A percentile compares a stretch with the other conserved stretches of the same genome.
phyloP scores from a whole-genome alignment of 2,797 vertebrate genomes.

The Cuculus canorus region DNA sequence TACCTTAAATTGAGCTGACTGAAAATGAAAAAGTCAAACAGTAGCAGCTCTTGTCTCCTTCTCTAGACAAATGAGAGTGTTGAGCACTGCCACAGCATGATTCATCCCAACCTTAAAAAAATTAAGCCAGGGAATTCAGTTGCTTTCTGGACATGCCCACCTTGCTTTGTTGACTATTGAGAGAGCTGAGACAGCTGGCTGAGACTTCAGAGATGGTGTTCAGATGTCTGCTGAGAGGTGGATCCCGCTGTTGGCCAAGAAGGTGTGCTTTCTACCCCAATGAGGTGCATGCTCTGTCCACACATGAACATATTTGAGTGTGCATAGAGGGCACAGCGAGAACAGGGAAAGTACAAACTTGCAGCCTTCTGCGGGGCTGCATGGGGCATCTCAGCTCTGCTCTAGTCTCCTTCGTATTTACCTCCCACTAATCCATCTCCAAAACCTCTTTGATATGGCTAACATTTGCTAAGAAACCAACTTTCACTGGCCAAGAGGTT shows the following conservation, averaged over 20 bases:
- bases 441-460: not conserved
- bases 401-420: not conserved
- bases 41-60: not conserved
- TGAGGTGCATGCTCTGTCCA: not conserved
- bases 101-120: not conserved
- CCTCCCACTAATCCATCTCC: not conserved
- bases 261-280: not conserved
- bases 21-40: constrained; percentile 6
- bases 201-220: not conserved
- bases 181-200: not conserved
- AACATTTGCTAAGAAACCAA: not conserved
- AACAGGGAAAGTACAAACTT: not conserved
- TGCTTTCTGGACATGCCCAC: not conserved
- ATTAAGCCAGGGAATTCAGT: not conserved
- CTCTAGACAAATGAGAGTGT: not conserved
- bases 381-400: not conserved
- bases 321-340: not conserved
- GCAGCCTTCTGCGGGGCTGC: not conserved
- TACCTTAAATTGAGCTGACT: not conserved
- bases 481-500: not conserved
- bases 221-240: not conserved
- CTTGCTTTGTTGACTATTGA: not conserved
- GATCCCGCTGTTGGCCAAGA: not conserved
- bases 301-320: not conserved
- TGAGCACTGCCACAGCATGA: not conserved